Base-by-base conservation (phyloP, 2,888 invertebrate genomes). In the Philereme transversata region DNA sequence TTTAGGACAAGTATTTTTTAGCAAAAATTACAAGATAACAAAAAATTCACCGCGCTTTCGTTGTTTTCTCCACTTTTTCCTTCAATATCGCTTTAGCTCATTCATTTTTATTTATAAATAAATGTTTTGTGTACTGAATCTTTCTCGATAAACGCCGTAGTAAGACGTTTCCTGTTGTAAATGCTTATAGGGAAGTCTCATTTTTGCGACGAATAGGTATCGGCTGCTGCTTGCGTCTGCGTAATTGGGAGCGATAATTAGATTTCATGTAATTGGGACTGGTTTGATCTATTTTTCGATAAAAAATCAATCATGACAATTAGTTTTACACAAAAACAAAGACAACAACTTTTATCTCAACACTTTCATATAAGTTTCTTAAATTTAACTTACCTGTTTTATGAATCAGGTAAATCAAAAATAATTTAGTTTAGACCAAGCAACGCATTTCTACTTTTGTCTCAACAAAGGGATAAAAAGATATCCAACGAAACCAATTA, bases 401-500 rank as follows among this genome's bases (percentile, higher is more conserved):
- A 22, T 22, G 22, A 2, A 22, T 22, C 3, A 22, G 22, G 22
- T 22, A 22, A 22, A 22, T 22, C 22, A 22, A 22, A 22, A 22
- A 1, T 22, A 22, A 1, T 22, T 22, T 22, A 22, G 22, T 22
- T 22, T 22, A 22, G 22, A 22, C 22, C 22, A 22, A 22, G 3
- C n/a, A 22, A 22, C 22, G 22, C 22, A 22, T 22, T 1, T 22
- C 22, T 22, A 22, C 22, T 22, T 22, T 22, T 22, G 22, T 22
- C 3, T 22, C 22, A 22, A 22, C 22, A 22, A 22, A 22, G 36
- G 7, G 36, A 36, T 7, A 3, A 62, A 55, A 57, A 64, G 51
- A 67, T 57, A 64, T 50, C 50, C 62, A 57, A 60, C 33, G 76
- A 78, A 75, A 75, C 75, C 74, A 77, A 78, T 73, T 68, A 73